phyloP scores from a whole-genome alignment of 2,888 invertebrate species.

The Kryphioiulus occultus region DNA sequence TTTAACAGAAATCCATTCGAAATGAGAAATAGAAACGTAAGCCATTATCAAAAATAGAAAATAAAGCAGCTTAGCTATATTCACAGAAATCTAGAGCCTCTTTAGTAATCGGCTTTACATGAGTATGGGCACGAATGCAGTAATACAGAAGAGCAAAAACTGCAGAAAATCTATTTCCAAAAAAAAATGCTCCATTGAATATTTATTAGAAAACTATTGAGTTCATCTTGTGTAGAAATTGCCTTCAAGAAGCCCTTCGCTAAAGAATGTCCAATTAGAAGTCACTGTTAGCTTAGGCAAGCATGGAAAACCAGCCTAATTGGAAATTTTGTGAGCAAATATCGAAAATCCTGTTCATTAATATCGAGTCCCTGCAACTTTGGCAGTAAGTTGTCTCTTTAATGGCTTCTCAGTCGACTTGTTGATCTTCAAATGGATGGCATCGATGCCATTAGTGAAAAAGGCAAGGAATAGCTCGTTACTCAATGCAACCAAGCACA shows the following conservation, averaged over 20 bases:
- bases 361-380: background rate
- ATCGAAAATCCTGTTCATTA: background rate
- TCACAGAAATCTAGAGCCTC: background rate
- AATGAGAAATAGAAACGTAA: background rate
- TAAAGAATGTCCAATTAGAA: background rate
- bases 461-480: background rate
- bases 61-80: background rate
- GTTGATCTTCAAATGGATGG: conserved; percentile 25
- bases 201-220: background rate
- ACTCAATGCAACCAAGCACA: background rate
- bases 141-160: background rate
- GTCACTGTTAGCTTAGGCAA: background rate
- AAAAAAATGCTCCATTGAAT: background rate
- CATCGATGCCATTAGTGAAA: background rate
- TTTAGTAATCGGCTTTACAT: background rate
- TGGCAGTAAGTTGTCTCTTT: background rate
- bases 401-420: background rate
- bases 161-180: background rate
- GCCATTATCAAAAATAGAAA: conserved; percentile 11
- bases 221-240: background rate
- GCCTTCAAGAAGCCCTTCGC: background rate
- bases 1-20: background rate
- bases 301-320: background rate
- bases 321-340: conserved; percentile 9
- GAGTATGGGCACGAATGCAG: background rate